These are phyloP conservation scores for Erithacus rubecula DNA, from an alignment of 2,797 vertebrate genomes.

Conservation along the genomic window DNA sequence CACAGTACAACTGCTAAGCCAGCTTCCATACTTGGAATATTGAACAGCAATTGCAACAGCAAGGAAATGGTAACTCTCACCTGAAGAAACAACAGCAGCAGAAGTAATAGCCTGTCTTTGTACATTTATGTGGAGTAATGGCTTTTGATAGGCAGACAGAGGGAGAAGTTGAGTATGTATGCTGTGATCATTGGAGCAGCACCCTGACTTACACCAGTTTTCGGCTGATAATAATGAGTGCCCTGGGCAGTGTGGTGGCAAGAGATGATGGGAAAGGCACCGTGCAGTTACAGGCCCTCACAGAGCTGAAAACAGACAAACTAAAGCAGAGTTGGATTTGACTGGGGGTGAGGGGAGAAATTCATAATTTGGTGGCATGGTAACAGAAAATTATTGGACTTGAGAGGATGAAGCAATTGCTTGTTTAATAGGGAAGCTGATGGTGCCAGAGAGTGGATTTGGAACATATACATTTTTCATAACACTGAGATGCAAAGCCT, in stretches of 20 bases:
- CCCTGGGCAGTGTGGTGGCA: not conserved
- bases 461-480: not conserved
- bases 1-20: not conserved
- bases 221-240: not conserved
- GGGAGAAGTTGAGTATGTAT: not conserved
- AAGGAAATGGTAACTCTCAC: not conserved
- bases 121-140: not conserved
- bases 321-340: not conserved
- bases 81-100: not conserved
- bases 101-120: not conserved
- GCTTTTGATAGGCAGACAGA: not conserved
- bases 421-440: not conserved
- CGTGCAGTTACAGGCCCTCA: not conserved
- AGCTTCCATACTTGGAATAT: not conserved
- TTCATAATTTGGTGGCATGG: not conserved
- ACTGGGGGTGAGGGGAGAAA: not conserved
- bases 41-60: not conserved
- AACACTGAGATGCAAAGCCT: not conserved
- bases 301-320: not conserved
- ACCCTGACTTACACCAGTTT: not conserved
- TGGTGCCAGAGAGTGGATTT: not conserved
- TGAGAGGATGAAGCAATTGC: not conserved
- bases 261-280: not conserved
- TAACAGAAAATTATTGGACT: not conserved
- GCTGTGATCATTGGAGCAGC: not conserved